Evolutionary conservation across 2,888 invertebrate genomes (phyloP), one percentile per base, ranked within the genome.

Genomic region (Nowickia ferox): DNA sequence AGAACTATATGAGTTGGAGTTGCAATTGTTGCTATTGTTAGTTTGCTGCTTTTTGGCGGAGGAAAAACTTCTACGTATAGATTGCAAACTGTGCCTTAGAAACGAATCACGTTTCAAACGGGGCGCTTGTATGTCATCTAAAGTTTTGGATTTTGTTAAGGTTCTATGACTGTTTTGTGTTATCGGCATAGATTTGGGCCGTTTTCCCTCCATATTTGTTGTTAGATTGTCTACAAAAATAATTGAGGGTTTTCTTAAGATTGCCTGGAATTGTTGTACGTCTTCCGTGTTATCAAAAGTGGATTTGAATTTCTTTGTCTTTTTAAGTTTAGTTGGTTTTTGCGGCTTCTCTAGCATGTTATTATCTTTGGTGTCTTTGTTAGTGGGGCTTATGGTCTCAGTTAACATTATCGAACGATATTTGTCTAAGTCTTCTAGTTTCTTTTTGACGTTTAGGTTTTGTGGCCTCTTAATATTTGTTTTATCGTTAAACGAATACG

Each of bases 51-150:
- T 89, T 66, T 90, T 91, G 42, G 87, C 87, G 9, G 89, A 88
- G 5, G 88, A 88, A 86, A 91, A 91, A 86, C 91, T 91, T 57
- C 90, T 89, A 0, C 91, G 89, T 85, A 91, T 90, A 8, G 91
- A 90, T 63, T 91, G 91, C 61, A 91, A 79, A 57, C 91, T 91
- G 51, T 91, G 91, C 0, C 91, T 89, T 51, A 91, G 48, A 77
- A 91, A 91, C 0, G 91, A 91, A 57, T 91, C 91, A 6, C 91
- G 89, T 69, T 91, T 91, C 0, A 90, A 87, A 38, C 42, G 77
- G 0, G 80, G 61, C 51, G 81, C 82, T 38, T 71, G 83, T 10
- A 78, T 42, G 44, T 86, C 87, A 76, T 84, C 84, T n/a, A 84
- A 44, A 17, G 86, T 86, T 69, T 81, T 86, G 1, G 84, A 76